Conservation (phyloP, 2,797 vertebrate genomes). For the Hipposideros larvatus region DNA sequence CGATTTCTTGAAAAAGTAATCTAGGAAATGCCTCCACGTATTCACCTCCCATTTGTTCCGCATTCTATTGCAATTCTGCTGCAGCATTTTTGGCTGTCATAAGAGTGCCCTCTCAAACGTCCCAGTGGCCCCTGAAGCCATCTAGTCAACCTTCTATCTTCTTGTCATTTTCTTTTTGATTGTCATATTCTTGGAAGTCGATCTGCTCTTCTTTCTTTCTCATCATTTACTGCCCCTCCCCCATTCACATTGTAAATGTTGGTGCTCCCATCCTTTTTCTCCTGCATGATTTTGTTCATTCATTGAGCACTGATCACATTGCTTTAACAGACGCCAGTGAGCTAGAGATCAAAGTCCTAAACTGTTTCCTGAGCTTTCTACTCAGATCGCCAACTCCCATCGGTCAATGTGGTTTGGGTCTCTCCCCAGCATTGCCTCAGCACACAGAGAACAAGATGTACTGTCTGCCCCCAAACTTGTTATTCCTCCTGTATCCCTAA, state of each 20-base stretch:
- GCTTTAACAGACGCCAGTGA: not conserved
- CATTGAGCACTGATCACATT: not conserved
- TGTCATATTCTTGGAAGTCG: not conserved
- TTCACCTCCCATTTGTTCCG: not conserved
- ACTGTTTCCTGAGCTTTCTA: slow-evolving; percentile 29
- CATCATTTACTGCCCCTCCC: not conserved
- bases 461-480: not conserved
- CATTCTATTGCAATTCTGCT: not conserved
- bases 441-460: not conserved
- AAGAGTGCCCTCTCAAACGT: not conserved
- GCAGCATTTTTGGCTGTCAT: not conserved
- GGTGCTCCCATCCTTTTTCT: not conserved
- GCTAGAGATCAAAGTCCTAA: not conserved
- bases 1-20: not conserved
- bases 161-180: not conserved
- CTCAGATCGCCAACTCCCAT: not conserved
- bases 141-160: not conserved
- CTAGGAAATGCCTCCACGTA: not conserved
- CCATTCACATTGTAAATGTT: not conserved
- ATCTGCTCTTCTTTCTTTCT: not conserved
- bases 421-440: not conserved
- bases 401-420: not conserved
- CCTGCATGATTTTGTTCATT: not conserved
- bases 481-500: not conserved
- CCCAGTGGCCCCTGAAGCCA: not conserved